Evolutionary conservation across 1,140 invertebrate species (phyloP), one percentile per base, ranked within the genome.

Genomic region (Solenopsis invicta): DNA sequence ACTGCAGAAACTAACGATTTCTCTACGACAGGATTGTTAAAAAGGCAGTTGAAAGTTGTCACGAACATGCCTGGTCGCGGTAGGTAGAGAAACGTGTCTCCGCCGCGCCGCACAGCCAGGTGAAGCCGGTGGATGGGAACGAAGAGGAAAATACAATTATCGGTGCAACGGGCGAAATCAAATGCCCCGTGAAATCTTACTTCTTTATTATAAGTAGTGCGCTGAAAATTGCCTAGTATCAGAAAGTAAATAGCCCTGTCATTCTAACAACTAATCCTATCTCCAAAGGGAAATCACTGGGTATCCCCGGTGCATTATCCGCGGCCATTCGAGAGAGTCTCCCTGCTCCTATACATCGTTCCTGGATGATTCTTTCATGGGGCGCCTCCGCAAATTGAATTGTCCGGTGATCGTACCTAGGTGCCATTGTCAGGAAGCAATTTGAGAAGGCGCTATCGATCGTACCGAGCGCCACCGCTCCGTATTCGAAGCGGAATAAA

Each of bases 401-500:
- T 72, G 88, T 75, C 54, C 80, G 80, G 78, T 87, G 85, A 92
- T 82, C 85, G 85, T 90, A 80, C 61, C n/a, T 85, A 84, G 75
- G 84, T 90, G 88, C 76, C 48, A 78, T 78, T 78, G 90, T 88
- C 84, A 75, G 88, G 76, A 91, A 88, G 88, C 86, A 87, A 88
- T 90, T 90, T 75, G 84, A 90, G 89, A 86, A 88, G 78, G 80
- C 62, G 50, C 9, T 85, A 90, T 91, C 87, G 91, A 91, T 92
- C 90, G 85, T 37, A 56, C 21, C 21, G 2, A 1, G 6, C 62
- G 52, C 48, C 45, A 50, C 71, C 34, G 52, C 37, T 13, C 72
- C 80, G 52, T 67, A 59, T 50, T 24, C 66, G n/a, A 41, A 67
- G 64, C 64, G 66, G 66, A 29, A 50, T 50, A 50, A 69, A 21